Evolutionary conservation across 1,140 invertebrate genomes (phyloP).

Genomic region (Bombus breviceps): DNA sequence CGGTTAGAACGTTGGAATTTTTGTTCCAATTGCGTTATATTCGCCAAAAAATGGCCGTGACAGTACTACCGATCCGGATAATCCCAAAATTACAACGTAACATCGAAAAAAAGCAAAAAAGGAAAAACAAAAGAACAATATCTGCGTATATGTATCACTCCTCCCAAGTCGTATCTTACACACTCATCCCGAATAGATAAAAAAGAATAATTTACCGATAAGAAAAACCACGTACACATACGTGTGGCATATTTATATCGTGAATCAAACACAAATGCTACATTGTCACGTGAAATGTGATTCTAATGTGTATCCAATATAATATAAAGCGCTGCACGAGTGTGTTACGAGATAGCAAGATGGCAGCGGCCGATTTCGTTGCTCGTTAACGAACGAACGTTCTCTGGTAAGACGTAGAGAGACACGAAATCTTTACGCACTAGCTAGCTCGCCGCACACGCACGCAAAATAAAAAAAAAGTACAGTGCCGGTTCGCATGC

Average conservation of each 20-base stretch:
- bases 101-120: not conserved
- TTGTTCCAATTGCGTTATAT: not conserved
- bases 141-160: not conserved
- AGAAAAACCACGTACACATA: slow-evolving; percentile 19
- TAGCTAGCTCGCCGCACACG: slow-evolving; percentile 76
- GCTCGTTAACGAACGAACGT: slow-evolving; percentile 65
- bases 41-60: not conserved
- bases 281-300: slow-evolving; percentile 37
- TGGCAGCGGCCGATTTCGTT: slow-evolving; percentile 80
- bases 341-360: slow-evolving; percentile 80
- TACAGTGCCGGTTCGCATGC: slow-evolving; percentile 26
- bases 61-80: not conserved
- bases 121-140: not conserved
- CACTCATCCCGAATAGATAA: not conserved
- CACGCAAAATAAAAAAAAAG: slow-evolving; percentile 21
- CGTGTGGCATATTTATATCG: slow-evolving; percentile 26
- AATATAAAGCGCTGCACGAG: slow-evolving; percentile 62
- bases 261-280: slow-evolving; percentile 35
- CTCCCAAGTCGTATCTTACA: slow-evolving; percentile 2
- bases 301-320: slow-evolving; percentile 41
- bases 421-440: slow-evolving; percentile 71
- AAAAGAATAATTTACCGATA: not conserved
- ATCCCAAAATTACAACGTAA: not conserved
- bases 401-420: slow-evolving; percentile 74
- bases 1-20: slow-evolving; percentile 12